Base-by-base conservation (phyloP, 2,888 invertebrate species). In the Polylopha cassiicola region DNA sequence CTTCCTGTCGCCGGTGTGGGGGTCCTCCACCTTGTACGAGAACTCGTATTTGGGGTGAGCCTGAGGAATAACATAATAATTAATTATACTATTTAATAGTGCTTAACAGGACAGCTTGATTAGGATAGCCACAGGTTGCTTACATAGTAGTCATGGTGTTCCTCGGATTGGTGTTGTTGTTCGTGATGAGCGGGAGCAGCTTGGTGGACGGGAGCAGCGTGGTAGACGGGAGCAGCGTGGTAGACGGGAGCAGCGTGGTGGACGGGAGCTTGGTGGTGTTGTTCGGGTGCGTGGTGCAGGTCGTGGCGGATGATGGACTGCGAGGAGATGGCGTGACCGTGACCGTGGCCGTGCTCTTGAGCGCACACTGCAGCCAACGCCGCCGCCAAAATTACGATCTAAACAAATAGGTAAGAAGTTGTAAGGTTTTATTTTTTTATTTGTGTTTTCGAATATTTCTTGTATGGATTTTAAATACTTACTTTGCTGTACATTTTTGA, bases 401-500 rank as follows among this genome's bases (percentile, higher is more conserved):
- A 23, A 14, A 11, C 18, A 8, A 17, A 26, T 15, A 16, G 28
- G 17, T 3, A 27, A 6, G 10, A 33, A 15, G 13, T 21, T 4
- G 14, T 15, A 15, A 9, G 28, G 14, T 20, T 31, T 8, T 5
- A 1, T 14, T 11, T 8, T 37, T 14, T 13, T 14, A 14, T 18
- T 11, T 31, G 1, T 18, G n/a, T 13, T 15, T 2, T 14, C 4
- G 13, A 4, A 23, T 17, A n/a, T n/a, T 11, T 14, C n/a, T 4
- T 21, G 8, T 17, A 8, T 8, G 7, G n/a, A n/a, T n/a, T n/a
- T n/a, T n/a, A n/a, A 26, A 15, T 39, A 58, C 67, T 66, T 43
- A 73, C 73, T 64, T 66, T 69, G 17, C 51, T 58, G 43, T 63
- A 58, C 72, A 74, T 73, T 31, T 61, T 64, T 27, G 46, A 46